A percentile compares a stretch with the other conserved stretches of the same genome.
Evolutionary conservation across 2,113 vertebrate genomes (phyloP).

Genomic region (Centropus unirufus): DNA sequence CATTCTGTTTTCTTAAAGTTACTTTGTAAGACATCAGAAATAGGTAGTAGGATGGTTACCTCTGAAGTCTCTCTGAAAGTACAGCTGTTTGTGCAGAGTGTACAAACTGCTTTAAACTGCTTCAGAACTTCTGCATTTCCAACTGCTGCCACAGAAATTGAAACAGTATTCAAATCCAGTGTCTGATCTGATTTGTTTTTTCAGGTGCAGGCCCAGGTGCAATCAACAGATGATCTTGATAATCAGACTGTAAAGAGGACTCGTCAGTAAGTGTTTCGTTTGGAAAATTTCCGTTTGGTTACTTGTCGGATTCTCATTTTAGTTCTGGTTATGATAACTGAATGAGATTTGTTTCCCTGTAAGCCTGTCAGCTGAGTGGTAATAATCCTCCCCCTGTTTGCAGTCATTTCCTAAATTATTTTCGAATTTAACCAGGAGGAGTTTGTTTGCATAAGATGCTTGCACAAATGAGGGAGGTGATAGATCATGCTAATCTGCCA

Average conservation of each 20-base stretch:
- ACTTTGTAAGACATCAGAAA: no score
- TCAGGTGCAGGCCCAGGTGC: conserved; percentile 85
- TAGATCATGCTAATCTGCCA: neutral
- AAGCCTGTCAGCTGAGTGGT: neutral
- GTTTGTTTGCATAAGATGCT: neutral
- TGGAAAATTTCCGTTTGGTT: neutral
- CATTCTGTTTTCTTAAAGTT: neutral
- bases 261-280: conserved; percentile 78
- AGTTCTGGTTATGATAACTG: neutral
- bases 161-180: neutral
- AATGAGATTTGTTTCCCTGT: neutral
- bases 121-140: neutral
- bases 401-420: neutral
- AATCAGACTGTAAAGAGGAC: conserved; percentile 75
- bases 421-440: neutral
- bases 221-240: conserved; percentile 73
- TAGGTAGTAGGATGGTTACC: neutral
- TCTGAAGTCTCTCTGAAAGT: neutral
- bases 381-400: neutral
- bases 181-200: conserved; percentile 10
- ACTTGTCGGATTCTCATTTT: fast-evolving
- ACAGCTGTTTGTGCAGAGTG: neutral
- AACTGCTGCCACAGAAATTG: neutral
- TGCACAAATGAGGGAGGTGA: neutral
- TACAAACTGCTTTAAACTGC: neutral